Conservation (phyloP, 2,113 vertebrate species). For the Pongo abelii region DNA sequence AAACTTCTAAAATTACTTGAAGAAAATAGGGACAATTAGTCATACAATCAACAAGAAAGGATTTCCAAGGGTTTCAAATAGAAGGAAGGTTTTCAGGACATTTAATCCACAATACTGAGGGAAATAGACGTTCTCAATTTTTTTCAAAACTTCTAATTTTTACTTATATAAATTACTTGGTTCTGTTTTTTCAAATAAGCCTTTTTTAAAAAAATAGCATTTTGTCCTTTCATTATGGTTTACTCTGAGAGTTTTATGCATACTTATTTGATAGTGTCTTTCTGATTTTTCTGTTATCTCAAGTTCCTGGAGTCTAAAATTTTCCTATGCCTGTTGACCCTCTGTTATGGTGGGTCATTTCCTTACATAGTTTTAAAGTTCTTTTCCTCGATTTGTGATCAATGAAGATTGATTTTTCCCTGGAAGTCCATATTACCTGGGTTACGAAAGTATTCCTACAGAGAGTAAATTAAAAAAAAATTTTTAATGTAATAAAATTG, state of each 20-base stretch:
- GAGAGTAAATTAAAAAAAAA: too few species aligned
- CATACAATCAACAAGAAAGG: background rate
- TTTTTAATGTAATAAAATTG: too few species aligned
- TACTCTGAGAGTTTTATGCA: background rate
- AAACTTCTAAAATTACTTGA: constrained; percentile 1
- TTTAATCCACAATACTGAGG: background rate
- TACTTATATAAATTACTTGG: background rate
- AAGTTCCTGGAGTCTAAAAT: background rate
- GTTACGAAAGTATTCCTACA: background rate
- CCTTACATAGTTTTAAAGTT: background rate
- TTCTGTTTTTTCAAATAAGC: background rate
- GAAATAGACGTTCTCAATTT: background rate
- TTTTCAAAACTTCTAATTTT: background rate
- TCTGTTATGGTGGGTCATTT: background rate
- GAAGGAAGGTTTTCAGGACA: background rate
- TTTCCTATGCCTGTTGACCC: background rate
- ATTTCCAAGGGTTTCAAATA: background rate
- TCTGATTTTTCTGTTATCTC: background rate
- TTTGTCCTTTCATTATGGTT: background rate
- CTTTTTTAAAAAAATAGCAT: background rate
- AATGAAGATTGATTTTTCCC: background rate
- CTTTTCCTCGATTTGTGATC: background rate
- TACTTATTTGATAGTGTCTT: background rate
- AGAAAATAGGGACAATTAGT: background rate
- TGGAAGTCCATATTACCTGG: background rate